A percentile compares a stretch with the other conserved stretches of the same genome.
These are phyloP conservation scores for Gallinago stenura DNA, from an alignment of 2,797 vertebrate genomes.

Conservation along the genomic window DNA sequence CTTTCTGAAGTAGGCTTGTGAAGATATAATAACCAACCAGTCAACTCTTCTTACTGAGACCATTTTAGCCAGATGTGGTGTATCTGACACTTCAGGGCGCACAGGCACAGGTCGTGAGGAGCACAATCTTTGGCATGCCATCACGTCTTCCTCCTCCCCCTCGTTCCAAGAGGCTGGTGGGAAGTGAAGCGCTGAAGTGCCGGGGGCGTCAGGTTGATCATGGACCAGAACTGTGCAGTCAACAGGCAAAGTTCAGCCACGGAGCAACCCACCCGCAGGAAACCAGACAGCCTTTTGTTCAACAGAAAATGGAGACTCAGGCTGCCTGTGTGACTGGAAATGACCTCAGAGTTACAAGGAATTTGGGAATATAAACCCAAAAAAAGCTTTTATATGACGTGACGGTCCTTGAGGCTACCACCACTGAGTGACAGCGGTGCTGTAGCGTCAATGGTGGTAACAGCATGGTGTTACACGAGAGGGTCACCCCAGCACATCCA, in stretches of 20 bases:
- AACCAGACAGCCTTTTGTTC: accelerated
- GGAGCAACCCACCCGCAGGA: accelerated
- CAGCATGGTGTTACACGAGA: background rate
- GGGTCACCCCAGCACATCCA: accelerated
- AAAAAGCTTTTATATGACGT: background rate
- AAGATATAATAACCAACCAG: background rate
- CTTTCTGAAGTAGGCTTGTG: background rate
- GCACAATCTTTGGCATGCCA: too few relatives aligned
- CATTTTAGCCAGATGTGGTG: accelerated
- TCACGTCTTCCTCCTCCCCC: background rate
- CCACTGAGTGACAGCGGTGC: accelerated
- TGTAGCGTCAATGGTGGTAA: accelerated
- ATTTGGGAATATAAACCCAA: background rate
- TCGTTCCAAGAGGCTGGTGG: background rate
- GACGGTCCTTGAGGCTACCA: background rate
- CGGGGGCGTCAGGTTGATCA: accelerated
- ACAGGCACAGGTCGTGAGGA: background rate
- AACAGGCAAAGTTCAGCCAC: accelerated
- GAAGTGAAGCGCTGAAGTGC: background rate
- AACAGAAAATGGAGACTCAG: accelerated
- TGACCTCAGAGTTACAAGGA: background rate
- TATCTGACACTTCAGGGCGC: background rate
- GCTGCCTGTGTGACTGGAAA: background rate
- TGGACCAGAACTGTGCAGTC: accelerated
- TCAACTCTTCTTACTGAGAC: too few relatives aligned